Base-by-base conservation (phyloP, 2,888 invertebrate genomes). In the Torymus aiolomorphi region DNA sequence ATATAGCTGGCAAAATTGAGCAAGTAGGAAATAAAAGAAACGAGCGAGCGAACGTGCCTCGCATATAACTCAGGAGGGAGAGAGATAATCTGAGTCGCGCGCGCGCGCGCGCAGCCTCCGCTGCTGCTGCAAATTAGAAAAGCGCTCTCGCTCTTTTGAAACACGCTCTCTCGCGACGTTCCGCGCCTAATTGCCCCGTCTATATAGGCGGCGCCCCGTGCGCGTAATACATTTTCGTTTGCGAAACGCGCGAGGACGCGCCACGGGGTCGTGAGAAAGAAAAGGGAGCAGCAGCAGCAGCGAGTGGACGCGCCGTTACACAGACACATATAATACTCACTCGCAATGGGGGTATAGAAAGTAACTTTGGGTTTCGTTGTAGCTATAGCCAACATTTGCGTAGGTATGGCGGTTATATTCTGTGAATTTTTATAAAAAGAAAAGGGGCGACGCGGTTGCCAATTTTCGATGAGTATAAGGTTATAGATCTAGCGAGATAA, bases 61-160 rank as follows among this genome's bases (percentile, higher is more conserved):
- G 31, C 31, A 31, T 31, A 31, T 31, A 5, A 31, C 31, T 31
- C 2, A 31, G 18, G 54, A 57, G 61, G 54, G 11, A 42, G 52
- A 54, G 72, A 63, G 54, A n/a, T 49, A 42, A 56, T 54, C 16
- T 54, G 56, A 31, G 31, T 8, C 31, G 3, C 20, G 20, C 20
- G 20, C 16, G 54, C 54, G 63, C 20, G 52, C 51, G 18, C 2
- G n/a, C 62, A 52, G 5, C 16, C 10, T 42, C 31, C 4, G 52
- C 63, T 54, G 56, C 31, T 8, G 52, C 63, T 54, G 54, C 63
- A 56, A 57, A 74, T 74, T 31, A 65, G 56, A 65, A 65, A 74
- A 74, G 59, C 18, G 59, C 0, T 20, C 49, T 16, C 18, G 31
- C 24, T n/a, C 20, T 20, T 57, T 14, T 56, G 31, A 31, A 31